A percentile compares a stretch with the other conserved stretches of the same genome.
Evolutionary conservation across 2,113 vertebrate genomes (phyloP).

Genomic region (Octodon degus): DNA sequence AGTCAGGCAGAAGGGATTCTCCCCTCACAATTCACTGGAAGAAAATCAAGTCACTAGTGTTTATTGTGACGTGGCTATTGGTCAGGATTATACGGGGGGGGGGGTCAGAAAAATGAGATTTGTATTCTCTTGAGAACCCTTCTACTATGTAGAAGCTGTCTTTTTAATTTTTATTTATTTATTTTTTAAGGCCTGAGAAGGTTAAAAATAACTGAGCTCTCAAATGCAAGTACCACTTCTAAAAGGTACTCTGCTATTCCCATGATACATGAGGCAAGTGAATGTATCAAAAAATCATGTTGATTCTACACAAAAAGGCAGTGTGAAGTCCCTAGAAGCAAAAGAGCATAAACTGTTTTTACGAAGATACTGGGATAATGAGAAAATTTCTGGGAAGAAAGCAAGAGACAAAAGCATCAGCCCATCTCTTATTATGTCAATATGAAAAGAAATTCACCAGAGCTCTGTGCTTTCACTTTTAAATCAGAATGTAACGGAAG

Average conservation of each 20-base stretch:
- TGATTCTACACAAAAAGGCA: slow-evolving; percentile 28
- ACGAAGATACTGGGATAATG: slow-evolving; percentile 55
- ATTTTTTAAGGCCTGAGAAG: background rate
- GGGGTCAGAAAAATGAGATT: background rate
- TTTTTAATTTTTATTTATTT: background rate
- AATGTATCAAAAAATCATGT: slow-evolving; percentile 63
- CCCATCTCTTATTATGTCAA: background rate
- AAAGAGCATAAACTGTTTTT: slow-evolving; percentile 48
- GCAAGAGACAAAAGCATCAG: slow-evolving; percentile 21
- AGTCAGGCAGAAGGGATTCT: background rate
- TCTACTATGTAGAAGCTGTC: background rate
- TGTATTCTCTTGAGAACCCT: slow-evolving; percentile 5
- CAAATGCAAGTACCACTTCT: slow-evolving; percentile 64
- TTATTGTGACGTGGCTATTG: background rate
- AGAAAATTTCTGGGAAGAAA: slow-evolving; percentile 53
- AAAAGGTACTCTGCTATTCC: slow-evolving; percentile 33
- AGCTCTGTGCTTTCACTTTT: background rate
- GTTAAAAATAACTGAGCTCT: slow-evolving; percentile 38
- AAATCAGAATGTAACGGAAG: slow-evolving; percentile 28
- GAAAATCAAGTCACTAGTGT: background rate
- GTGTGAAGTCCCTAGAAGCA: slow-evolving; percentile 4
- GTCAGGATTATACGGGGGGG: background rate
- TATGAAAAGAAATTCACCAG: slow-evolving; percentile 11
- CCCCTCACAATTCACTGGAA: background rate
- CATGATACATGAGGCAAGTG: slow-evolving; percentile 42